These are phyloP conservation scores for Drosophila incognita DNA, from an alignment of 2,888 invertebrate species.

Conservation along the genomic window DNA sequence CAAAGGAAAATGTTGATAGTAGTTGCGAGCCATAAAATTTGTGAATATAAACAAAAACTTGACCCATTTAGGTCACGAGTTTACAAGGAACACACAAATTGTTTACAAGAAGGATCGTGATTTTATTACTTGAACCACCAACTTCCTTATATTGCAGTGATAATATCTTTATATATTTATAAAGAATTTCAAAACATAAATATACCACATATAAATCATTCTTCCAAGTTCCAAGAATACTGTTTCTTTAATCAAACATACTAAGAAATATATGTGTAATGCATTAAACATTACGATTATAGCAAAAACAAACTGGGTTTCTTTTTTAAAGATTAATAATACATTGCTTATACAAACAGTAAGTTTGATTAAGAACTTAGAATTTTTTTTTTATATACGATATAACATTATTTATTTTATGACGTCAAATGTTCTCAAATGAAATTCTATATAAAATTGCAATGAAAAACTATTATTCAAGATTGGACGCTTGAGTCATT, in stretches of 20 bases:
- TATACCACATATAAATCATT: neutral
- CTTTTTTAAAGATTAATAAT: neutral
- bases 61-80: slow-evolving; percentile 64
- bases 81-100: neutral
- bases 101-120: slow-evolving; percentile 9
- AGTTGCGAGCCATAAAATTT: slow-evolving; percentile 47
- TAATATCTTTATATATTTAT: neutral
- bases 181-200: neutral
- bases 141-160: neutral
- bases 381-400: neutral
- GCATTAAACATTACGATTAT: neutral
- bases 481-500: slow-evolving; percentile 35
- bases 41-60: slow-evolving; percentile 65
- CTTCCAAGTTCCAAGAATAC: neutral
- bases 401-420: neutral
- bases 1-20: slow-evolving; percentile 42
- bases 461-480: neutral
- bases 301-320: neutral
- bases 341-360: neutral
- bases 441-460: neutral
- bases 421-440: neutral
- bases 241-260: neutral
- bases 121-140: neutral
- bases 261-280: neutral
- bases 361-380: neutral